Percentiles rank a stretch among this genome's conserved stretches.
phyloP scores from a whole-genome alignment of 2,888 invertebrate genomes.

The Lottia scabra region DNA sequence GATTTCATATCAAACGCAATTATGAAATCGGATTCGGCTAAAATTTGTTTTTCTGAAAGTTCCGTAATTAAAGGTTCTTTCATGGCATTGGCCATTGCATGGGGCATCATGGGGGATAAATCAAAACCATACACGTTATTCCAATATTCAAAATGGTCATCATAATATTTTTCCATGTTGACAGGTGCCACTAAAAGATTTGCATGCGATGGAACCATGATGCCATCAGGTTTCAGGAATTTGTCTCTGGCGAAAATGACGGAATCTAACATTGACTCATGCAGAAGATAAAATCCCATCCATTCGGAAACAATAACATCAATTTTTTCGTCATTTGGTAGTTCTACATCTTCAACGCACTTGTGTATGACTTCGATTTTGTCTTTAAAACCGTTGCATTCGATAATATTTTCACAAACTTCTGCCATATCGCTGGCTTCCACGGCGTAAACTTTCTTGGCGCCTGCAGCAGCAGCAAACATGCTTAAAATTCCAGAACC shows the following conservation, averaged over 20 bases:
- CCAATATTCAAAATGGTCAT: constrained; percentile 61
- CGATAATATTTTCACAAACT: constrained; percentile 57
- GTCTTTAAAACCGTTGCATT: constrained; percentile 53
- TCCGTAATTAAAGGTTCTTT: constrained; percentile 50
- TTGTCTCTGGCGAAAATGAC: constrained; percentile 64
- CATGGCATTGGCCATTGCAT: constrained; percentile 39
- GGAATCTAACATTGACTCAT: constrained; percentile 67
- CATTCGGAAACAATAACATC: constrained; percentile 68
- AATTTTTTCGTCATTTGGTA: constrained; percentile 56
- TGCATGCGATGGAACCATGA: constrained; percentile 62
- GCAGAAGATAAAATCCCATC: constrained; percentile 69
- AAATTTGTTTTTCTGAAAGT: constrained; percentile 44
- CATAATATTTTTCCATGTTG: constrained; percentile 54
- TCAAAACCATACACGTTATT: constrained; percentile 65
- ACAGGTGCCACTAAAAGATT: constrained; percentile 60
- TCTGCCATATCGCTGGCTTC: constrained; percentile 61
- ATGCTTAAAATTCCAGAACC: constrained; percentile 67
- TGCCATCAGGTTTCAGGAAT: constrained; percentile 56
- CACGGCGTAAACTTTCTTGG: constrained; percentile 64
- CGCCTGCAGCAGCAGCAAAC: constrained; percentile 66
- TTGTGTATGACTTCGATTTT: constrained; percentile 58
- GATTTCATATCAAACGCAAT: constrained; percentile 55
- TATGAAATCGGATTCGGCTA: constrained; percentile 51
- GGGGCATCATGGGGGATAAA: constrained; percentile 54
- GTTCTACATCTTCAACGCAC: constrained; percentile 55